phyloP scores from a whole-genome alignment of 1,140 invertebrate genomes.

The Eupristina koningsbergeri region DNA sequence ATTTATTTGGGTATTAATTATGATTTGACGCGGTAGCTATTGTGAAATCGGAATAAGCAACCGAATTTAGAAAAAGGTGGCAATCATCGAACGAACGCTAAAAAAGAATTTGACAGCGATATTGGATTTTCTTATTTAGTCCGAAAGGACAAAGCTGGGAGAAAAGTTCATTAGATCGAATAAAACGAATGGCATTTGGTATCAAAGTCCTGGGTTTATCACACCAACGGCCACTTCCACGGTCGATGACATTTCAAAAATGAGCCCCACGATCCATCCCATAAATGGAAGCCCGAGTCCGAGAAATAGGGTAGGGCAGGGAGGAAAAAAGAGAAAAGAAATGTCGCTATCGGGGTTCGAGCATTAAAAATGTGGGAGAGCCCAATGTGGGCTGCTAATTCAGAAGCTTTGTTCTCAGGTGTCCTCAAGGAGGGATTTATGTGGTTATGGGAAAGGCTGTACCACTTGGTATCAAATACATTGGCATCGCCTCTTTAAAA shows the following conservation, averaged over 20 bases:
- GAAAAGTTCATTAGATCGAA: background rate
- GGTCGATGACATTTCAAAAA: background rate
- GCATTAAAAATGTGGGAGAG: conserved; percentile 5
- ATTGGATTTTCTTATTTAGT: too few species aligned
- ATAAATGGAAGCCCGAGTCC: background rate
- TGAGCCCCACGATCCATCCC: background rate
- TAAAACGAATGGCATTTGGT: background rate
- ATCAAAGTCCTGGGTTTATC: background rate
- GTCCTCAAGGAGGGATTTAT: background rate
- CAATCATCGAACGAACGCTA: too few species aligned
- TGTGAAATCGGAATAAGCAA: too few species aligned
- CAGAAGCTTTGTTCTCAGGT: background rate
- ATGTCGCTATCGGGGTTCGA: background rate
- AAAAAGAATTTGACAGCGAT: background rate
- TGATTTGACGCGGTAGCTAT: too few species aligned
- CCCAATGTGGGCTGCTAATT: background rate
- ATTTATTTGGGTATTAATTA: background rate
- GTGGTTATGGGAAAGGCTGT: background rate
- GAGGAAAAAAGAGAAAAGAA: too few species aligned
- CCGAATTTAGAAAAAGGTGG: too few species aligned
- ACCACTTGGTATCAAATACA: background rate
- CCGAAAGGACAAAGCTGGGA: background rate
- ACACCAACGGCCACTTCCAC: background rate
- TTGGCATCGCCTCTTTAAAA: background rate
- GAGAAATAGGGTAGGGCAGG: background rate